Conservation (phyloP, 1,140 invertebrate species). For the Coptotermes formosanus region DNA sequence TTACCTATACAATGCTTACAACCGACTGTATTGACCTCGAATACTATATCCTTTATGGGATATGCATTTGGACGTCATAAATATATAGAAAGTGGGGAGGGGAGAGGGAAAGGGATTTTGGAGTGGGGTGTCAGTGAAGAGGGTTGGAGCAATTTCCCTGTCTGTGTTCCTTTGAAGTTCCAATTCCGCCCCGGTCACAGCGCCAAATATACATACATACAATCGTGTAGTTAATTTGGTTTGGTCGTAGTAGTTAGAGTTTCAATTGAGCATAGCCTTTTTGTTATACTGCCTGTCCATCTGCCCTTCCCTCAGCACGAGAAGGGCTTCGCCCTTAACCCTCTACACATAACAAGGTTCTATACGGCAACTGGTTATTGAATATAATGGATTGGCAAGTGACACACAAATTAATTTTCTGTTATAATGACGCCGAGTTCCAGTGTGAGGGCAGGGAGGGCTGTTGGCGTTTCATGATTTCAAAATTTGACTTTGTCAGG, state of each 20-base stretch:
- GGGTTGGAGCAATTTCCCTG: background rate
- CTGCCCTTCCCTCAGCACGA: background rate
- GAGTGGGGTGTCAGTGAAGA: background rate
- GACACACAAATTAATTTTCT: too few relatives aligned
- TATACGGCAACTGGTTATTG: too few relatives aligned
- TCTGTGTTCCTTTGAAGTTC: conserved; percentile 1
- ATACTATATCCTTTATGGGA: background rate
- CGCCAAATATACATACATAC: background rate
- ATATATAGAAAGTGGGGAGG: background rate
- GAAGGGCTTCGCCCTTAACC: background rate
- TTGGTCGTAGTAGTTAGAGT: background rate
- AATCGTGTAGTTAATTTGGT: background rate
- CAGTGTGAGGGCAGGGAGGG: too few relatives aligned
- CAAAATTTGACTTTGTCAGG: too few relatives aligned
- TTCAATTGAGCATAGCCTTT: background rate
- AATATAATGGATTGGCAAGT: too few relatives aligned
- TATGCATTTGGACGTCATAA: background rate
- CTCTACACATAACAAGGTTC: background rate
- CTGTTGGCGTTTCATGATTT: too few relatives aligned
- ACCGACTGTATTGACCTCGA: background rate
- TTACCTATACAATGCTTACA: background rate
- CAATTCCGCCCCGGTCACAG: background rate
- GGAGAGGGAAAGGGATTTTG: background rate
- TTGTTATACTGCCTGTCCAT: background rate
- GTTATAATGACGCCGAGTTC: too few relatives aligned